Evolutionary conservation across 2,797 vertebrate species (phyloP).

Genomic region (Semotilus atromaculatus): DNA sequence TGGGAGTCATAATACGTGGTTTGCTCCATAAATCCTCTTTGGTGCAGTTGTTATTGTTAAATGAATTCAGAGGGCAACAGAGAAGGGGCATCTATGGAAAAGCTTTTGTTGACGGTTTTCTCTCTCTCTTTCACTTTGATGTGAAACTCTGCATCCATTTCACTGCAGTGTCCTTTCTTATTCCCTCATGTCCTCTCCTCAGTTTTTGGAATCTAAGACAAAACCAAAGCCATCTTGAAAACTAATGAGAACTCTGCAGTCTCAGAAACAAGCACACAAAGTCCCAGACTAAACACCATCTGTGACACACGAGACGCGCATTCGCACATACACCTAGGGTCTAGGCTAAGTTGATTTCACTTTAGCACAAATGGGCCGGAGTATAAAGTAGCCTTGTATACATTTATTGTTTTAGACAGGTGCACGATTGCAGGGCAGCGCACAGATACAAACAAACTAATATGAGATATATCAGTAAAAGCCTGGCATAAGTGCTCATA

Average conservation of each 20-base stretch:
- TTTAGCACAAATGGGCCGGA: constrained; percentile 71
- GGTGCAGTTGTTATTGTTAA: constrained; percentile 70
- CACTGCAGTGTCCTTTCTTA: constrained; percentile 58
- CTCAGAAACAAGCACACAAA: constrained; percentile 56
- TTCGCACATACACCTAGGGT: constrained; percentile 8
- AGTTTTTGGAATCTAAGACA: constrained; percentile 47
- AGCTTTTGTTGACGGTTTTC: constrained; percentile 61
- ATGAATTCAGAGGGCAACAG: constrained; percentile 65
- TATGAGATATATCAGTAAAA: constrained; percentile 68
- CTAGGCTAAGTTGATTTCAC: constrained; percentile 64
- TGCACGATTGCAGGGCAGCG: constrained; percentile 65
- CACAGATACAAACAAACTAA: constrained; percentile 73
- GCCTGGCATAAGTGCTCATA: not conserved
- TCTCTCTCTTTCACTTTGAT: constrained; percentile 56
- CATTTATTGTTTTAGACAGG: constrained; percentile 78
- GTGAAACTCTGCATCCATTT: constrained; percentile 47
- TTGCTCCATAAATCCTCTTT: constrained; percentile 74
- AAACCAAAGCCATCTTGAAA: constrained; percentile 66
- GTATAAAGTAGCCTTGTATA: constrained; percentile 74
- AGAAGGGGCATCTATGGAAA: constrained; percentile 59
- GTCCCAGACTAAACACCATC: constrained; percentile 63
- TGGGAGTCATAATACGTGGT: constrained; percentile 71
- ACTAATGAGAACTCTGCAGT: constrained; percentile 71
- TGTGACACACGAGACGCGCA: constrained; percentile 44
- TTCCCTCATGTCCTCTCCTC: constrained; percentile 24